These are phyloP conservation scores for Parnassius smintheus DNA, from an alignment of 2,888 invertebrate species.

Conservation along the genomic window DNA sequence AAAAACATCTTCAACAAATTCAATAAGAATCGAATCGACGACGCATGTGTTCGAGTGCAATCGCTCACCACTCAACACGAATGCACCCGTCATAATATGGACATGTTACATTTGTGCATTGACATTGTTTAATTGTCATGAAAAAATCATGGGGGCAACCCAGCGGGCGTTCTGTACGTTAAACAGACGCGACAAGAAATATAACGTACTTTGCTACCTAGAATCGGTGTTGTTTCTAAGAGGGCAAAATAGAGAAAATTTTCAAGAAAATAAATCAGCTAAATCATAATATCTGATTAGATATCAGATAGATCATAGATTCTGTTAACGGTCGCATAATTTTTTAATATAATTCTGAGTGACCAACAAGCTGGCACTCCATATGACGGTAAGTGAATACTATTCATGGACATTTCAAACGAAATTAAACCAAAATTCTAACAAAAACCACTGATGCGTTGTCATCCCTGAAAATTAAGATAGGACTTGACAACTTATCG, in stretches of 20 bases:
- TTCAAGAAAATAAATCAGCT: too few relatives aligned
- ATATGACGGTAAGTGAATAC: too few relatives aligned
- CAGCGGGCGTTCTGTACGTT: conserved; percentile 35
- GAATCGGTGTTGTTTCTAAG: conserved; percentile 13
- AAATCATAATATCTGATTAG: too few relatives aligned
- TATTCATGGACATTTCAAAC: too few relatives aligned
- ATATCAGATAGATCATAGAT: too few relatives aligned
- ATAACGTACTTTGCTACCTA: conserved; percentile 2
- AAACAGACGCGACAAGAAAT: conserved; percentile 7
- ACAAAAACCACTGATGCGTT: too few relatives aligned
- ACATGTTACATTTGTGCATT: conserved; percentile 51
- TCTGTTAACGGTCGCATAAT: too few relatives aligned
- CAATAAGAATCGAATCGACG: conserved; percentile 67
- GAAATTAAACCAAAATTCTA: too few relatives aligned
- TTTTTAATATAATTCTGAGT: too few relatives aligned
- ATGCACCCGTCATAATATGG: conserved; percentile 65
- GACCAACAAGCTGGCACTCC: too few relatives aligned
- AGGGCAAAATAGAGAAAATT: background rate
- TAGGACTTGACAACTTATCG: too few relatives aligned
- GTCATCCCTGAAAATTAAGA: too few relatives aligned
- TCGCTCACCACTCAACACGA: conserved; percentile 47
- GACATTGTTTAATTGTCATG: conserved; percentile 63
- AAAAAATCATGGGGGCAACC: conserved; percentile 62
- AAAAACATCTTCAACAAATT: conserved; percentile 67
- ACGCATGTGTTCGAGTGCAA: conserved; percentile 73